These are phyloP conservation scores for Spatulosminthurus flaviceps DNA, from an alignment of 2,888 invertebrate species.

Conservation along the genomic window DNA sequence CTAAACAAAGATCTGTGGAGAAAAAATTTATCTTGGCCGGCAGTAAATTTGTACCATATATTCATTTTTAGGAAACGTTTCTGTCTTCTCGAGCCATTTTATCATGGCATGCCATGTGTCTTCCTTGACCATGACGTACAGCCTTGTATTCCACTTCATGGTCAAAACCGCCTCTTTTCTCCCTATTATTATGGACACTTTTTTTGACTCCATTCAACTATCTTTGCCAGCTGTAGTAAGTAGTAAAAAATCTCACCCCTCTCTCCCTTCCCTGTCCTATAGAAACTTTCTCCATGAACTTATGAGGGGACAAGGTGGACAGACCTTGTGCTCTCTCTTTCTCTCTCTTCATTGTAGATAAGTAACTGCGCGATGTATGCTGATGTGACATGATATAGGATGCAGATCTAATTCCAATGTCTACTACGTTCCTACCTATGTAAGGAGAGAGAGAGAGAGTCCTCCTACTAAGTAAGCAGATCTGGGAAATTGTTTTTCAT, in stretches of 20 bases:
- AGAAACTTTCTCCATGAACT: too few species aligned
- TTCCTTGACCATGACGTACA: conserved; percentile 16
- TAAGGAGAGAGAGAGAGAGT: too few species aligned
- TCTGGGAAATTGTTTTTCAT: not conserved
- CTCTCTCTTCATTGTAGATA: too few species aligned
- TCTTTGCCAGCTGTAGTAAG: too few species aligned
- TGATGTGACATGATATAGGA: too few species aligned
- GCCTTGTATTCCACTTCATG: not conserved
- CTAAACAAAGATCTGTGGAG: not conserved
- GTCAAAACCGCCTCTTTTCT: conserved; percentile 13
- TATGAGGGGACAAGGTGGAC: too few species aligned
- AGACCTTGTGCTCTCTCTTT: too few species aligned
- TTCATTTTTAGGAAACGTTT: conserved; percentile 23
- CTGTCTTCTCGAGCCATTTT: conserved; percentile 6
- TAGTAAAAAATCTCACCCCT: not conserved
- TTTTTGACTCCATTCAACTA: not conserved
- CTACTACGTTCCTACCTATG: too few species aligned
- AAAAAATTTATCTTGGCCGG: conserved; percentile 8
- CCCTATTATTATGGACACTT: not conserved
- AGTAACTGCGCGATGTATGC: too few species aligned
- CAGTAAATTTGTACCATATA: conserved; percentile 22
- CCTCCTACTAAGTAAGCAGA: not conserved
- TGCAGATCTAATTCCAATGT: too few species aligned
- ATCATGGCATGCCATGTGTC: conserved; percentile 23
- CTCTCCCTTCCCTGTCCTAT: not conserved